A percentile compares a stretch with the other conserved stretches of the same genome.
Evolutionary conservation across 2,797 vertebrate genomes (phyloP).

Genomic region (Synanceia verrucosa): DNA sequence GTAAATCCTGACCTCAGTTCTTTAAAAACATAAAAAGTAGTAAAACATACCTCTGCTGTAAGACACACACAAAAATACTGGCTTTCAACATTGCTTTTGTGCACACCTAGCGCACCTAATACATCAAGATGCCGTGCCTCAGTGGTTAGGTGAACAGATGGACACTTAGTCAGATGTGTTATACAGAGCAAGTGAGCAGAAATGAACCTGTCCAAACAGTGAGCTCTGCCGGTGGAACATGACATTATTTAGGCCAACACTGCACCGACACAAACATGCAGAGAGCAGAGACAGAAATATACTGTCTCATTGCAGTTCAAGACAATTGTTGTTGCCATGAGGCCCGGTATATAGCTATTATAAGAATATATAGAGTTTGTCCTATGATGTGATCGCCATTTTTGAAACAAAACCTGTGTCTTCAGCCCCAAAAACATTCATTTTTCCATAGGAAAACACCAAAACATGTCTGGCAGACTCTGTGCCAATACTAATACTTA

Average conservation of each 20-base stretch:
- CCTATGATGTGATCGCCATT: background rate
- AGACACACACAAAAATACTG: background rate
- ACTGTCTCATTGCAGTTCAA: background rate
- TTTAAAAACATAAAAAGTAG: background rate
- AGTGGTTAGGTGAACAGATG: constrained; percentile 26
- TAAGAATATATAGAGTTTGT: background rate
- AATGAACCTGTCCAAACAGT: constrained; percentile 38
- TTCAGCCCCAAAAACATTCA: background rate
- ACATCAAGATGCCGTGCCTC: constrained; percentile 2
- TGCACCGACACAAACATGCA: constrained; percentile 15
- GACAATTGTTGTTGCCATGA: background rate
- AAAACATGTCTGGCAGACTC: background rate
- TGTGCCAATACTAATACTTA: background rate
- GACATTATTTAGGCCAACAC: constrained; percentile 25
- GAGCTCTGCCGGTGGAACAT: constrained; percentile 21
- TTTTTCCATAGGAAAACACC: background rate
- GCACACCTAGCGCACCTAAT: background rate
- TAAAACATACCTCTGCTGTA: background rate
- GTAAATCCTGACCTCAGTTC: constrained; percentile 15
- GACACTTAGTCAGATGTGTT: constrained; percentile 41
- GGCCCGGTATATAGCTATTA: background rate
- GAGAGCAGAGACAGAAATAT: constrained; percentile 4
- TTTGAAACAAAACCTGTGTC: background rate
- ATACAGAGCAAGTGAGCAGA: constrained; percentile 37
- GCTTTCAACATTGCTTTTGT: constrained; percentile 4